phyloP scores from a whole-genome alignment of 2,797 vertebrate genomes.

The Malacoctenus gilli region DNA sequence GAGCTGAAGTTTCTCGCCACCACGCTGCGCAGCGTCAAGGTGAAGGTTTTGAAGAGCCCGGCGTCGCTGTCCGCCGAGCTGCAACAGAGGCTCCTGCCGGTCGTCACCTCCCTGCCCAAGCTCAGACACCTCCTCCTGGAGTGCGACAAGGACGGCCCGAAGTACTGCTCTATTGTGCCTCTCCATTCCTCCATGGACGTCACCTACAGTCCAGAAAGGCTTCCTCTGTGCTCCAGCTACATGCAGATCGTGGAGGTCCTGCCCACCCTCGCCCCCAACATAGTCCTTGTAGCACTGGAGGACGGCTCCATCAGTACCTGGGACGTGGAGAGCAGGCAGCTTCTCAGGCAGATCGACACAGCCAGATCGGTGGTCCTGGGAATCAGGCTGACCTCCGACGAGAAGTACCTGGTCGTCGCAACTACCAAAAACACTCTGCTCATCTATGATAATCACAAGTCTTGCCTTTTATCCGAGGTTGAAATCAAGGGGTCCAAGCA shows the following conservation, averaged over 20 bases:
- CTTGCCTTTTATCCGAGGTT: slow-evolving; percentile 96
- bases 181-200: slow-evolving; percentile 98
- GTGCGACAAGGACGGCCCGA: slow-evolving; percentile 98
- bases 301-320: slow-evolving; percentile 98
- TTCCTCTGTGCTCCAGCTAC: slow-evolving; percentile 92
- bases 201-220: slow-evolving; percentile 94
- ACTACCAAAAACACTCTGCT: slow-evolving; percentile 97
- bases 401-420: slow-evolving; percentile 96
- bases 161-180: slow-evolving; percentile 98
- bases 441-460: slow-evolving; percentile 98
- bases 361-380: slow-evolving; percentile 94
- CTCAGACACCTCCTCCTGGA: slow-evolving; percentile 95
- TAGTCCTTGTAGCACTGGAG: slow-evolving; percentile 93
- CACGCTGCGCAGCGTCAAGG: slow-evolving; percentile 92
- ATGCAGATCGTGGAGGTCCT: slow-evolving; percentile 96
- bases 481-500: slow-evolving; percentile 98
- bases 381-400: slow-evolving; percentile 91
- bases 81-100: slow-evolving; percentile 96
- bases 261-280: slow-evolving; percentile 92
- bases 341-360: slow-evolving; percentile 95
- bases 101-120: slow-evolving; percentile 96
- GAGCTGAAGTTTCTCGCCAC: slow-evolving; percentile 95
- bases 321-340: slow-evolving; percentile 94
- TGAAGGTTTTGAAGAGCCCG: slow-evolving; percentile 94
- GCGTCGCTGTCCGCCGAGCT: slow-evolving; percentile 95